These are phyloP conservation scores for Dasypogon diadema DNA, from an alignment of 2,888 invertebrate genomes.

Conservation along the genomic window DNA sequence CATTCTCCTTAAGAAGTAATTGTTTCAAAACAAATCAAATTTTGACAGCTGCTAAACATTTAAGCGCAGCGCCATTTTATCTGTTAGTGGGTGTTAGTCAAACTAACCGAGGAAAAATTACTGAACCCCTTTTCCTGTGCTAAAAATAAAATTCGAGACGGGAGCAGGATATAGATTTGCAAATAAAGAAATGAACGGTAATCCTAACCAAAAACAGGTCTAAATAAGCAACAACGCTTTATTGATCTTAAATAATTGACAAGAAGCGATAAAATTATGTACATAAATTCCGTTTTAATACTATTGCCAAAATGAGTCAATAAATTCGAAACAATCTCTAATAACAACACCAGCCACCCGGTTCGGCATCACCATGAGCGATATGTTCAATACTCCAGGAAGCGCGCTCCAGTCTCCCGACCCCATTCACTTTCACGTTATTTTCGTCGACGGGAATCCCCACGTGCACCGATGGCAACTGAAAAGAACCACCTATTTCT, in stretches of 20 bases:
- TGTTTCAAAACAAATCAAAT: conserved; percentile 15
- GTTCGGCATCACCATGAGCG: conserved; percentile 77
- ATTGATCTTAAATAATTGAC: conserved; percentile 42
- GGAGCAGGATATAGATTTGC: too few species aligned
- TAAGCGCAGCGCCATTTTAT: not conserved
- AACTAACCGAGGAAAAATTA: too few species aligned
- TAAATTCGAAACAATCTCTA: not conserved
- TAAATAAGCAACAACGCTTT: not conserved
- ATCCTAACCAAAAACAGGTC: too few species aligned
- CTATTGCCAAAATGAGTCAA: conserved; percentile 12
- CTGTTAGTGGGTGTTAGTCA: not conserved
- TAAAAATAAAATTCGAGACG: too few species aligned
- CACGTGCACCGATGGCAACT: conserved; percentile 65
- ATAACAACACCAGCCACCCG: conserved; percentile 74
- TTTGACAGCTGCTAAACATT: not conserved
- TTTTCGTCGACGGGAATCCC: conserved; percentile 69
- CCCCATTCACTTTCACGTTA: conserved; percentile 74
- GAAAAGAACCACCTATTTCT: conserved; percentile 59
- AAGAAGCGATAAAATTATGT: not conserved
- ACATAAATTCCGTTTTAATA: not conserved
- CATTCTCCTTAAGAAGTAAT: not conserved
- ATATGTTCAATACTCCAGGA: conserved; percentile 76
- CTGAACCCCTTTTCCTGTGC: too few species aligned
- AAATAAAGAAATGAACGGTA: too few species aligned
- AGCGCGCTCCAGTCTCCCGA: conserved; percentile 75